These are phyloP conservation scores for Hystrix brachyura DNA, from an alignment of 2,113 vertebrate genomes.

Conservation along the genomic window DNA sequence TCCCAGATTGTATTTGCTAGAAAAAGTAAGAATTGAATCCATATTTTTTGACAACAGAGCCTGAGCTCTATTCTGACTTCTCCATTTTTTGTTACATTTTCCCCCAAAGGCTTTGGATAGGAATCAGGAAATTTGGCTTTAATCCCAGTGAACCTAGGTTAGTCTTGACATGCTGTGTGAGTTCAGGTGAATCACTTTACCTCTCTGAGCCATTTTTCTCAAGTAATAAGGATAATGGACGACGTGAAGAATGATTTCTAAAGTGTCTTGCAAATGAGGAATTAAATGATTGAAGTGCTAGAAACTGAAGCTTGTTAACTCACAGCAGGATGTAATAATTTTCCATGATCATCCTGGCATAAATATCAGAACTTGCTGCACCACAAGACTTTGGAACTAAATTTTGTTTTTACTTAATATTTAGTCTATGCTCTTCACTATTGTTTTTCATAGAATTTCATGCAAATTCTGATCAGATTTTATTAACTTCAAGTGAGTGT, in stretches of 20 bases:
- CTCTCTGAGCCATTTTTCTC: constrained; percentile 16
- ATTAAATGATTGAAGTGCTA: constrained; percentile 60
- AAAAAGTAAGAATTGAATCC: not conserved
- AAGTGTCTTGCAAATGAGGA: constrained; percentile 4
- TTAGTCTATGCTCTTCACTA: not conserved
- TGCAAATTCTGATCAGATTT: constrained; percentile 18
- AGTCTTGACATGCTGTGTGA: not conserved
- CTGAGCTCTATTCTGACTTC: not conserved
- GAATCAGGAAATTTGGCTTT: not conserved
- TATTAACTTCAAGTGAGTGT: not conserved
- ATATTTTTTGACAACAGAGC: not conserved
- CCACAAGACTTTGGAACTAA: constrained; percentile 46
- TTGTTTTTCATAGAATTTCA: not conserved
- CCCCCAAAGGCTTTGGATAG: not conserved
- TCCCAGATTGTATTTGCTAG: not conserved
- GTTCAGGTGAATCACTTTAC: not conserved
- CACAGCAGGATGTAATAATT: constrained; percentile 52
- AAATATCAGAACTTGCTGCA: not conserved
- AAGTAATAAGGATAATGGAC: not conserved
- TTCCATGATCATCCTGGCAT: constrained; percentile 38
- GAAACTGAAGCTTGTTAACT: constrained; percentile 49
- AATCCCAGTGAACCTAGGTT: not conserved
- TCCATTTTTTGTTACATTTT: not conserved
- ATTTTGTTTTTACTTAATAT: constrained; percentile 67
- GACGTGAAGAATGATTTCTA: constrained; percentile 47